A percentile compares a stretch with the other conserved stretches of the same genome.
These are phyloP conservation scores for Ifrita kowaldi DNA, from an alignment of 2,113 vertebrate species.

Conservation along the genomic window DNA sequence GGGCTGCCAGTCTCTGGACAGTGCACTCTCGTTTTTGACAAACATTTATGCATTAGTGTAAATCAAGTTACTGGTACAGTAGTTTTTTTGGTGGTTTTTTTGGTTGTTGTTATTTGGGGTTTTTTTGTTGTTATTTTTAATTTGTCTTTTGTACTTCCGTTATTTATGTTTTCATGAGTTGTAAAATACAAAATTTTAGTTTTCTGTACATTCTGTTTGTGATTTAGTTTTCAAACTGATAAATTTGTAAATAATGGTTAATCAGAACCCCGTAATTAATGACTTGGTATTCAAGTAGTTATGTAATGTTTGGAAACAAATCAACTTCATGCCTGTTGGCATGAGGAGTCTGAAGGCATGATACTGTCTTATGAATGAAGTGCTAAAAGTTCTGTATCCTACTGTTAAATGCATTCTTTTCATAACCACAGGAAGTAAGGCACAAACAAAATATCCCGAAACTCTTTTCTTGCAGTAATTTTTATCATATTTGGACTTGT, in stretches of 20 bases:
- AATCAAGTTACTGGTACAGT: slow-evolving; percentile 9
- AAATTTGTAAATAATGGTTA: slow-evolving; percentile 65
- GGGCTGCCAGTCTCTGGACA: not conserved
- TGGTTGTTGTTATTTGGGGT: not conserved
- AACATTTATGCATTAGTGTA: slow-evolving; percentile 21
- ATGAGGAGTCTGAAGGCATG: not conserved
- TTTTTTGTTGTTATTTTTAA: not conserved
- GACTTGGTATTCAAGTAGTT: slow-evolving; percentile 22
- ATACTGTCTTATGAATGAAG: not conserved
- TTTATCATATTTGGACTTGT: slow-evolving; percentile 73
- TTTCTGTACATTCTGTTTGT: slow-evolving; percentile 58
- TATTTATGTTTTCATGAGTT: slow-evolving; percentile 62
- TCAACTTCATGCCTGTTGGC: not conserved
- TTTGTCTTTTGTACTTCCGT: slow-evolving; percentile 2
- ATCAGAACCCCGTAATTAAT: slow-evolving; percentile 22
- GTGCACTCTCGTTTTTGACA: not conserved
- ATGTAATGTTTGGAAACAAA: not conserved
- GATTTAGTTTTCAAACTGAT: slow-evolving; percentile 33
- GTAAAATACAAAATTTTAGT: slow-evolving; percentile 60
- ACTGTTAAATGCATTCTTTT: not conserved
- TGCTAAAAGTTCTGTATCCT: not conserved
- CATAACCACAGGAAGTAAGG: slow-evolving; percentile 13
- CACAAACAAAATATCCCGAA: slow-evolving; percentile 26
- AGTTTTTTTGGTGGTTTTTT: not conserved
- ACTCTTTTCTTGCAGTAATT: slow-evolving; percentile 66